These are phyloP conservation scores for Tautogolabrus adspersus DNA, from an alignment of 2,113 vertebrate species.

Conservation along the genomic window DNA sequence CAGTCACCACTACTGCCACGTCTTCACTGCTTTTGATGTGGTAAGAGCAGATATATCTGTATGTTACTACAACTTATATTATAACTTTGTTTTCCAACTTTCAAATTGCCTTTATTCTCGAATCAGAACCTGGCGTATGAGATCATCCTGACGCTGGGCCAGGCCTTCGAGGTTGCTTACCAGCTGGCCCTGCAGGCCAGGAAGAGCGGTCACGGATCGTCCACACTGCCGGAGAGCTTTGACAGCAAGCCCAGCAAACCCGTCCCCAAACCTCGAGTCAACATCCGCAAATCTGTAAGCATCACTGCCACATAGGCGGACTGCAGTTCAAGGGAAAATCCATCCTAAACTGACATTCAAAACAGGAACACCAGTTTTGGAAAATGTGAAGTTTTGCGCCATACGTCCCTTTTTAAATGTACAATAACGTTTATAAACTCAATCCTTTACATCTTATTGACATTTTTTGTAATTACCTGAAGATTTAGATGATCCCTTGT, in stretches of 20 bases:
- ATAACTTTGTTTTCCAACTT: background rate
- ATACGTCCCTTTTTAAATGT: too few relatives aligned
- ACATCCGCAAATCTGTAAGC: constrained; percentile 99
- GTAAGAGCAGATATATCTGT: constrained; percentile 82
- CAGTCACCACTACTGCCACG: constrained; percentile 99
- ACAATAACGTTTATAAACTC: background rate
- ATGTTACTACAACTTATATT: fast-evolving
- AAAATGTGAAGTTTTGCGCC: background rate
- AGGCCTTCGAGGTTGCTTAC: constrained; percentile 99
- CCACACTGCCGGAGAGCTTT: constrained; percentile 97
- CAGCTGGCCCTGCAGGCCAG: constrained; percentile 97
- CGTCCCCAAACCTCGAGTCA: constrained; percentile 97
- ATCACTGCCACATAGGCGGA: background rate
- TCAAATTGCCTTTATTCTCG: background rate
- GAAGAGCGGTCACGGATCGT: constrained; percentile 95
- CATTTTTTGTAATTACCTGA: too few relatives aligned
- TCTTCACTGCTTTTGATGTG: constrained; percentile 99
- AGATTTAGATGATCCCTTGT: too few relatives aligned
- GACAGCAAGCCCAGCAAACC: constrained; percentile 98
- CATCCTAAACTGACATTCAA: constrained; percentile 29
- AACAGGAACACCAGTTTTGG: background rate
- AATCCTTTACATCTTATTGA: too few relatives aligned
- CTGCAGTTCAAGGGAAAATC: constrained; percentile 17
- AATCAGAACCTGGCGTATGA: constrained; percentile 97
- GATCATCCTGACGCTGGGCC: constrained; percentile 98